These are phyloP conservation scores for Gonocerus acuteangulatus DNA, from an alignment of 2,888 invertebrate species.

Conservation along the genomic window DNA sequence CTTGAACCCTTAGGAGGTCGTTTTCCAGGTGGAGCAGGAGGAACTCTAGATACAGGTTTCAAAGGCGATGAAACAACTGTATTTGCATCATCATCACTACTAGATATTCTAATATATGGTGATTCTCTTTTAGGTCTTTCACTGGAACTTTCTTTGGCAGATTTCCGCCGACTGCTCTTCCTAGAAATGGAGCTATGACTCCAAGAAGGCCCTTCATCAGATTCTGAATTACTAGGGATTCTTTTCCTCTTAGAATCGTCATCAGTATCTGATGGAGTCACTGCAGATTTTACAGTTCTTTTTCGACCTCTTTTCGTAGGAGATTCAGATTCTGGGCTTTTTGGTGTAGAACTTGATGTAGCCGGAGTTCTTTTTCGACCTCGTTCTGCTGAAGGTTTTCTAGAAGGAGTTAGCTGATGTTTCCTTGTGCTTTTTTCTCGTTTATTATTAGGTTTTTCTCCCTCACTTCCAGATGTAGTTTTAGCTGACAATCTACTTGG, in stretches of 20 bases:
- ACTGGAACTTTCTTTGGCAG: slow-evolving; percentile 32
- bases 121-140: slow-evolving; percentile 30
- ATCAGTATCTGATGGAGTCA: slow-evolving; percentile 32
- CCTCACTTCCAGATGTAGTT: slow-evolving; percentile 35
- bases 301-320: slow-evolving; percentile 33
- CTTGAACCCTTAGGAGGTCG: slow-evolving; percentile 34
- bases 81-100: slow-evolving; percentile 44
- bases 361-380: slow-evolving; percentile 16
- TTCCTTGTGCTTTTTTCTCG: slow-evolving; percentile 20
- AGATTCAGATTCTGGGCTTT: slow-evolving; percentile 25
- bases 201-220: slow-evolving; percentile 34
- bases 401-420: slow-evolving; percentile 11
- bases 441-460: slow-evolving; percentile 24
- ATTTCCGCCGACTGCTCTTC: slow-evolving; percentile 25
- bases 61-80: slow-evolving; percentile 33
- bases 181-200: slow-evolving; percentile 18
- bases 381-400: slow-evolving; percentile 12
- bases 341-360: neutral
- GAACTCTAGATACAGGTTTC: slow-evolving; percentile 35
- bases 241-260: slow-evolving; percentile 35
- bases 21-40: slow-evolving; percentile 35
- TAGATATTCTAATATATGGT: slow-evolving; percentile 36
- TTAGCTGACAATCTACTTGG: slow-evolving; percentile 29
- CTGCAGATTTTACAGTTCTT: slow-evolving; percentile 32
- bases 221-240: slow-evolving; percentile 30